Evolutionary conservation across 2,797 vertebrate genomes (phyloP).

Genomic region (Anableps anableps): DNA sequence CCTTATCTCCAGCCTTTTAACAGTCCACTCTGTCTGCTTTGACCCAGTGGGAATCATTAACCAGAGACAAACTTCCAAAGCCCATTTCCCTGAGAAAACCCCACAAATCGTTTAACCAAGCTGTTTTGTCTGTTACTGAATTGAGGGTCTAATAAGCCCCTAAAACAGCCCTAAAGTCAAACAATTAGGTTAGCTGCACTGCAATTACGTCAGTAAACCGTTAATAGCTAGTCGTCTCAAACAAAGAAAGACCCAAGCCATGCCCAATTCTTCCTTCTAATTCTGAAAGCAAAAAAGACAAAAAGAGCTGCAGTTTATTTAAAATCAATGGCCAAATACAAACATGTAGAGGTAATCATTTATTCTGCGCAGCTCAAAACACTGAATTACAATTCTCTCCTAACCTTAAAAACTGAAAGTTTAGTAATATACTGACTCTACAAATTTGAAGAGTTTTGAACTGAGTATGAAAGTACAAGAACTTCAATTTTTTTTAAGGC

Average conservation of each 20-base stretch:
- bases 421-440: not conserved
- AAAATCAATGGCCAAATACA: not conserved
- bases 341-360: not conserved
- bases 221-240: constrained; percentile 46
- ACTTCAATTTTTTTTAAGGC: not conserved
- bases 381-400: not conserved
- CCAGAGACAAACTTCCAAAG: constrained; percentile 65
- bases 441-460: not conserved
- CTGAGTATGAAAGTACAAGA: not conserved
- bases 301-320: not conserved
- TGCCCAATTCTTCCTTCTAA: not conserved
- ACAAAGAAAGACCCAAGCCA: constrained; percentile 39
- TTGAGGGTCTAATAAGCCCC: constrained; percentile 37
- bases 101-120: constrained; percentile 47
- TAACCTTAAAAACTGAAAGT: not conserved
- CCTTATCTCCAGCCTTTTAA: constrained; percentile 66
- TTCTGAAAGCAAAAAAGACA: not conserved
- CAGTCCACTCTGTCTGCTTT: constrained; percentile 56
- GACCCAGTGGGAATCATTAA: constrained; percentile 71
- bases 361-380: not conserved
- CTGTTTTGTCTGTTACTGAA: constrained; percentile 32
- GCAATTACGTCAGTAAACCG: constrained; percentile 63
- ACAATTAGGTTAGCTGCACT: constrained; percentile 59
- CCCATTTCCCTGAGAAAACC: constrained; percentile 43
- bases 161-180: constrained; percentile 62